Conservation (phyloP, 37 sponge, comb jelly and placozoan genomes). For the Halichondria panicea region DNA sequence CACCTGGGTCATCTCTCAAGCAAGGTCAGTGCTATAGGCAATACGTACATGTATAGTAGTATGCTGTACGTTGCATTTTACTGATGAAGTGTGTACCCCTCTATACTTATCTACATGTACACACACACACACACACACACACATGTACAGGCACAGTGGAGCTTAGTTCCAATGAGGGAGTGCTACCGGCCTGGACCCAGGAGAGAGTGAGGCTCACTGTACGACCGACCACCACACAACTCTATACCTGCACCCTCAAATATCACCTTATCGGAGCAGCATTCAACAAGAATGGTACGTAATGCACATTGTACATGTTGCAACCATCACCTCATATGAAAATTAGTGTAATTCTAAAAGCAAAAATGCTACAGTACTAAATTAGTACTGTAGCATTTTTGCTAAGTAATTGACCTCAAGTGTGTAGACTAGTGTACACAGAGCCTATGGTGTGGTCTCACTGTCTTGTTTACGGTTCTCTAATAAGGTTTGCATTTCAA, state of each 20-base stretch:
- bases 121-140: background rate
- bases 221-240: conserved; percentile 30
- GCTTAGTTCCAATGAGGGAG: conserved; percentile 42
- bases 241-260: conserved; percentile 11
- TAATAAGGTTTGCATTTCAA: background rate
- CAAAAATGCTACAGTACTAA: too few species aligned
- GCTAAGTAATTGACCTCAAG: background rate
- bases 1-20: too few species aligned
- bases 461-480: background rate
- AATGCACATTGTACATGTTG: too few species aligned
- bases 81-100: too few species aligned
- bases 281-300: too few species aligned
- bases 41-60: too few species aligned
- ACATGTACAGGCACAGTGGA: conserved; percentile 20
- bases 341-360: too few species aligned
- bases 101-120: background rate
- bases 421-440: too few species aligned
- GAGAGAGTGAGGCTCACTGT: conserved; percentile 34
- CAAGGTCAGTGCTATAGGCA: too few species aligned
- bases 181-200: conserved; percentile 36
- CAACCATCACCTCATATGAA: too few species aligned
- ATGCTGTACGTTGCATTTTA: background rate
- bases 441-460: too few species aligned
- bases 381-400: too few species aligned
- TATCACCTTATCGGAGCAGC: conserved; percentile 51